Evolutionary conservation across 2,797 vertebrate genomes (phyloP).

Genomic region (Oceanodroma leucorhoa): DNA sequence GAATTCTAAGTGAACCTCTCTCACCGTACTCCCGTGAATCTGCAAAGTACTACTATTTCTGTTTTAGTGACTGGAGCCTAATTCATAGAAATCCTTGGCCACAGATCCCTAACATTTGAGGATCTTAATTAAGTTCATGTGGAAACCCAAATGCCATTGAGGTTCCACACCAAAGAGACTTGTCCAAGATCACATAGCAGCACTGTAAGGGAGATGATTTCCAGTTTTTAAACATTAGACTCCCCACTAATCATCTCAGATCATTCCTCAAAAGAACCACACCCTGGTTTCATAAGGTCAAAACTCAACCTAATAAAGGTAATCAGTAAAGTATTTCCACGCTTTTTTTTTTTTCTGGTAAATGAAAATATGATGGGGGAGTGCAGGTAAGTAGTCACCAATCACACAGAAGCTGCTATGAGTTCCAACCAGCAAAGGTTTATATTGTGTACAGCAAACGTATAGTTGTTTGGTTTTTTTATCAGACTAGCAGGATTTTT

Average conservation of each 20-base stretch:
- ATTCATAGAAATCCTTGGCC: background rate
- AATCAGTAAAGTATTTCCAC: background rate
- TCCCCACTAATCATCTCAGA: background rate
- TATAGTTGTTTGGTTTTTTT: background rate
- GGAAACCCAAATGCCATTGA: background rate
- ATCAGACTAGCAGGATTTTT: background rate
- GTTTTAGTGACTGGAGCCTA: background rate
- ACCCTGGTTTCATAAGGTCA: background rate
- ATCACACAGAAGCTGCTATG: background rate
- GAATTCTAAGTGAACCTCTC: background rate
- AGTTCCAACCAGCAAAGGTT: background rate
- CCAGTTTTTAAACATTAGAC: background rate
- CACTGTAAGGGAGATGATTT: background rate
- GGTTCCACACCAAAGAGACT: background rate
- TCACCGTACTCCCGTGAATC: background rate
- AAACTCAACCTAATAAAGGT: background rate
- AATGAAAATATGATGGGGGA: background rate
- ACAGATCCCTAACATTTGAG: background rate
- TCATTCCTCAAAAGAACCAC: background rate
- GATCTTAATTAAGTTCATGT: background rate
- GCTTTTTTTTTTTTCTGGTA: background rate
- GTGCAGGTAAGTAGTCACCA: background rate
- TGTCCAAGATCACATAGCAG: background rate
- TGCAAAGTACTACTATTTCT: background rate
- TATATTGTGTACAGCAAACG: background rate